phyloP scores from a whole-genome alignment of 2,797 vertebrate genomes.

The Parauchenoglanis punctatus region DNA sequence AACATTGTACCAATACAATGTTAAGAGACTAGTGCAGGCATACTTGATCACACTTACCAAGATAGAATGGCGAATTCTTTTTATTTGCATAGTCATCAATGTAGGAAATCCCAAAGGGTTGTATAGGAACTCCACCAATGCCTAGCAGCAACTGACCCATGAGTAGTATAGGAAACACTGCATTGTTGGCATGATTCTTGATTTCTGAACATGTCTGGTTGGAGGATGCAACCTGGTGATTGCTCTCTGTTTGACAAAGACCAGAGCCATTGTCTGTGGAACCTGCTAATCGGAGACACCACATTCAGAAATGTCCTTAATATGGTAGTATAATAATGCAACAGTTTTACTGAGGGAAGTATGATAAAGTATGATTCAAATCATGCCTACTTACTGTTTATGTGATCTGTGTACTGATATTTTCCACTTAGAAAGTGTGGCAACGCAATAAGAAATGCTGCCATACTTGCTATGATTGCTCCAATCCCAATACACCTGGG shows the following conservation, averaged over 20 bases:
- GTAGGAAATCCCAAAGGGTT: conserved; percentile 96
- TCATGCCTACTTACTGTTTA: conserved; percentile 72
- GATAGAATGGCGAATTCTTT: conserved; percentile 89
- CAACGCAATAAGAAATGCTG: conserved; percentile 82
- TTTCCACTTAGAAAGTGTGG: conserved; percentile 84
- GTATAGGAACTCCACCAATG: conserved; percentile 86
- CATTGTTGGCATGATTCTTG: conserved; percentile 55
- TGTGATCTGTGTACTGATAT: conserved; percentile 72
- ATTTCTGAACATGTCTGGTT: conserved; percentile 66
- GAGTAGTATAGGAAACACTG: conserved; percentile 82
- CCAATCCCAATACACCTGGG: conserved; percentile 86
- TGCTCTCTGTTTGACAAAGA: conserved; percentile 62
- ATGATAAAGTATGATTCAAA: not conserved
- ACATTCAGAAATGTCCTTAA: too few relatives aligned
- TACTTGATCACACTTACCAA: conserved; percentile 77
- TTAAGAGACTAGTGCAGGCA: not conserved
- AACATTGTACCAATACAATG: not conserved
- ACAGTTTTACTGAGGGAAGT: not conserved
- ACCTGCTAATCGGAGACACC: conserved; percentile 55
- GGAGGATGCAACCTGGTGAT: not conserved
- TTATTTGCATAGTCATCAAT: conserved; percentile 89
- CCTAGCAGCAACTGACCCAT: conserved; percentile 86
- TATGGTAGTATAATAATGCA: not conserved
- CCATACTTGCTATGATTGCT: conserved; percentile 82
- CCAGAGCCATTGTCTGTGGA: conserved; percentile 58